Evolutionary conservation across 2,797 vertebrate species (phyloP).

Genomic region (Lepus oiostolus): DNA sequence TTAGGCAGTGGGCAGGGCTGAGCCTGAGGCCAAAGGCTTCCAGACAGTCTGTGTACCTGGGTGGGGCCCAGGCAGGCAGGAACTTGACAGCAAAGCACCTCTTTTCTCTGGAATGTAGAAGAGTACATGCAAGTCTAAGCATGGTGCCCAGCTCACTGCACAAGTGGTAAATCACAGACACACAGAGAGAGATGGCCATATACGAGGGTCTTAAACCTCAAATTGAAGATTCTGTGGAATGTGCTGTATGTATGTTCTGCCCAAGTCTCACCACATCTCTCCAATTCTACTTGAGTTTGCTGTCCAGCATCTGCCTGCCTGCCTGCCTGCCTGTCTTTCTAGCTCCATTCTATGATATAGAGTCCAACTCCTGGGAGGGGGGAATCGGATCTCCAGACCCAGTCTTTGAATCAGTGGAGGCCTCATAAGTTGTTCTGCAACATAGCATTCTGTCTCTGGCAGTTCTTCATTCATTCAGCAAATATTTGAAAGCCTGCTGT

Average conservation of each 20-base stretch:
- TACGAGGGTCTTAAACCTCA: background rate
- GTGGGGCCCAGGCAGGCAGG: background rate
- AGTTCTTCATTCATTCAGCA: conserved; percentile 32
- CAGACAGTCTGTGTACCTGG: background rate
- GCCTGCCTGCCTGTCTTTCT: background rate
- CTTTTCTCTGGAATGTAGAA: background rate
- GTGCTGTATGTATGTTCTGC: background rate
- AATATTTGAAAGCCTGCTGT: background rate
- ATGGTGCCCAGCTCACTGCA: background rate
- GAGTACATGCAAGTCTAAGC: background rate
- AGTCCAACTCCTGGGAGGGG: background rate
- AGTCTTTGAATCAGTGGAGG: background rate
- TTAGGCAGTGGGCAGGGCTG: background rate
- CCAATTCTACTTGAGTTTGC: background rate
- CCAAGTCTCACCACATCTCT: background rate
- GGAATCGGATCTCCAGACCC: background rate
- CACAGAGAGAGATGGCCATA: background rate
- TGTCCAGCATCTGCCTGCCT: background rate
- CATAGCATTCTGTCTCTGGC: background rate
- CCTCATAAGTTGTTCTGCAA: background rate
- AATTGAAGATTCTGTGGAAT: background rate
- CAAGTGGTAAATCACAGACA: background rate
- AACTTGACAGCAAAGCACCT: background rate
- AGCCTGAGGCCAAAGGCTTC: background rate
- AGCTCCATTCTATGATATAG: background rate